Evolutionary conservation across 2,113 vertebrate species (phyloP), one percentile per base, ranked within the genome.

Genomic region (Pseudorhombus dupliciocellatus): DNA sequence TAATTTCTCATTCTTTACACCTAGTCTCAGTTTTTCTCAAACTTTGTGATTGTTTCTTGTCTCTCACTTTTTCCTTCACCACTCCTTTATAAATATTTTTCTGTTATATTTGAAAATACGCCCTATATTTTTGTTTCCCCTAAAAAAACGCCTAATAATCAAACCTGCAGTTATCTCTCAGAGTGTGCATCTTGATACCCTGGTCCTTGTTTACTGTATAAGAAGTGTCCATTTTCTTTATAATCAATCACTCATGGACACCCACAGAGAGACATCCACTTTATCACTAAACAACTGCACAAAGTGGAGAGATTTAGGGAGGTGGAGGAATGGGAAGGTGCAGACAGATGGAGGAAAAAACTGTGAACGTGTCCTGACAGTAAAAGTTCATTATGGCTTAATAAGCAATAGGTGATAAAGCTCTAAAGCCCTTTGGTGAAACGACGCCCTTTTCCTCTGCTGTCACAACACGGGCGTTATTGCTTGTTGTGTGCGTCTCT

Each of bases 341-440:
- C 40, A 66, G 9, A 40, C 8, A 26, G 28, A 42, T 60, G 21
- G 60, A 55, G 20, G 20, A 72, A 53, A 76, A 71, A 79, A 6
- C 18, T 20, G 24, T 46, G 42, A 73, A 53, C 22, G 26, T 25
- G 37, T 16, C 25, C 20, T 20, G 52, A 62, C 44, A 31, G 42
- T 65, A 56, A 84, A 76, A 57, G 34, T 59, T 70, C 30, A 78
- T 76, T 64, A 70, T 77, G 70, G 74, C 77, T 74, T 68, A 65
- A 74, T 80, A 72, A 73, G 56, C 31, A 54, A 51, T 31, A 30
- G 40, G 66, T 75, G 62, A 57, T 80, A 56, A 60, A 83, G 30
- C 14, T 20, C 2, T 4, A 30, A 37, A 65, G 21, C 10, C 37
- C 37, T 34, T 74, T 51, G 70, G 40, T 78, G 52, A 79, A 81